Evolutionary conservation across 2,888 invertebrate species (phyloP).

Genomic region (Nemoura dubitans): DNA sequence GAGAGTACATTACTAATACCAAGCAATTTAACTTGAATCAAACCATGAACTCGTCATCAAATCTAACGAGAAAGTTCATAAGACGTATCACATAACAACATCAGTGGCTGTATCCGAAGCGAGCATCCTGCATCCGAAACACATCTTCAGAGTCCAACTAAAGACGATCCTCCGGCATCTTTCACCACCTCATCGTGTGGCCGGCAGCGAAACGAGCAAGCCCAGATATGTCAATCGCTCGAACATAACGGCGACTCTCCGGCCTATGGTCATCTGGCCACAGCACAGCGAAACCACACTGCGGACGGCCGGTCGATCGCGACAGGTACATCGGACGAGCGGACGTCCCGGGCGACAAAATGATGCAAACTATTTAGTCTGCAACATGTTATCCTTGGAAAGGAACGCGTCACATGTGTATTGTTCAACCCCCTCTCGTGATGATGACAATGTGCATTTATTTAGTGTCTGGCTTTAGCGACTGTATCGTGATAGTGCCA

Average conservation of each 20-base stretch:
- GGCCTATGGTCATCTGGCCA: neutral
- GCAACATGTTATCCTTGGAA: neutral
- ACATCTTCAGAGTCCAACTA: too few relatives aligned
- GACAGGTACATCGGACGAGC: neutral
- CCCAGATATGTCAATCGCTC: neutral
- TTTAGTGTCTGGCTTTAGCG: neutral
- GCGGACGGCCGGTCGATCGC: neutral
- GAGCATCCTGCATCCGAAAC: too few relatives aligned
- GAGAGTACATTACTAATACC: too few relatives aligned
- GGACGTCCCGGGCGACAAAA: neutral
- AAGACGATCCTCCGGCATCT: neutral
- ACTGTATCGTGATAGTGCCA: too few relatives aligned
- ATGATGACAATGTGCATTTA: neutral
- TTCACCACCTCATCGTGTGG: neutral
- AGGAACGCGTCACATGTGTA: neutral
- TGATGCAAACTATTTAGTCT: neutral
- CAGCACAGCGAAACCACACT: neutral
- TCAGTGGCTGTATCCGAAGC: too few relatives aligned
- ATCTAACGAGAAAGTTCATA: too few relatives aligned
- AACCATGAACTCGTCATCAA: too few relatives aligned
- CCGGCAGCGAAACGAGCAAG: neutral
- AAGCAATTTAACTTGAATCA: too few relatives aligned
- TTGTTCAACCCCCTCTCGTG: neutral
- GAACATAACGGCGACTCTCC: neutral
- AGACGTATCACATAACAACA: too few relatives aligned